Evolutionary conservation across 2,888 invertebrate species (phyloP), one percentile per base, ranked within the genome.

Genomic region (Opisthograptis luteolata): DNA sequence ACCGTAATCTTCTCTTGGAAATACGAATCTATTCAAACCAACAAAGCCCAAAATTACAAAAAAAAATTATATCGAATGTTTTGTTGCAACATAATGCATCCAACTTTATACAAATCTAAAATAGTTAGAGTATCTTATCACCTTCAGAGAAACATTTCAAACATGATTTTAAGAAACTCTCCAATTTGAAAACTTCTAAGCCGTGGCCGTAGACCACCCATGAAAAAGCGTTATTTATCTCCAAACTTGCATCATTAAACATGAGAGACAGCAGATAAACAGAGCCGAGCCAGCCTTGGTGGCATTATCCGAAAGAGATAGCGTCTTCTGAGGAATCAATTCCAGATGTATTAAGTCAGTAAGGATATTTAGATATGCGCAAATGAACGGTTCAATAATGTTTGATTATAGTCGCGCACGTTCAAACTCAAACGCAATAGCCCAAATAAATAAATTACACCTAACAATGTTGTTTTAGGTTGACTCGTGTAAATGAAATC

Each of bases 211-310:
- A 35, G 66, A 63, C 66, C 66, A 66, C 64, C 60, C 66, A 55
- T 27, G 32, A 55, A 42, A 42, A 51, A 35, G 51, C 47, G 52
- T 44, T 57, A 57, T 59, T 62, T 62, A 62, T 62, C 62, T 62
- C 32, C 53, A 54, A 58, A 55, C 55, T 57, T 49, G 52, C 53
- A 55, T 62, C 60, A 58, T 58, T 57, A 58, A 51, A 58, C 58
- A 63, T 57, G 60, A 64, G 64, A 56, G 65, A 43, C 62, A 58
- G 60, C 64, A 64, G 58, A 64, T 65, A 68, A 64, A 64, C 62
- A 69, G 62, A 60, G 55, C 58, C 48, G 58, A 60, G 51, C 54
- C 44, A 58, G 63, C 44, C 60, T 51, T 61, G 60, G 49, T 59
- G 58, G 51, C 44, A 51, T 55, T 63, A 56, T 51, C 49, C 56